Percentiles rank a stretch among this genome's conserved stretches.
These are phyloP conservation scores for Crocuta crocuta DNA, from an alignment of 2,113 vertebrate species.

Conservation along the genomic window DNA sequence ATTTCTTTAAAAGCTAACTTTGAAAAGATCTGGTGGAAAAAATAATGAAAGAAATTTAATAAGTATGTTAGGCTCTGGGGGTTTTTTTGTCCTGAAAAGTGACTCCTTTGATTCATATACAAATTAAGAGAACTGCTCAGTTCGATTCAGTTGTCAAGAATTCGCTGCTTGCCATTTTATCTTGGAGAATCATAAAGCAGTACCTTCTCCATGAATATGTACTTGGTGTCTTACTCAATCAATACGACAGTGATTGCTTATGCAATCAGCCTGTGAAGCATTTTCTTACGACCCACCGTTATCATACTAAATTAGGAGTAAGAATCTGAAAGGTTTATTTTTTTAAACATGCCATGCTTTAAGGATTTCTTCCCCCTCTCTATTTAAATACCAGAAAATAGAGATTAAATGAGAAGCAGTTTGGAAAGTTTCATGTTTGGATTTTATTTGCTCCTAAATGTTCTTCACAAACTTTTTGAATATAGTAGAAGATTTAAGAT, in stretches of 20 bases:
- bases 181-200: conserved; percentile 41
- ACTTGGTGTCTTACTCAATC: conserved; percentile 54
- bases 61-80: neutral
- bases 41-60: neutral
- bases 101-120: neutral
- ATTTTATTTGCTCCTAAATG: conserved; percentile 8
- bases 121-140: conserved; percentile 22
- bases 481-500: neutral
- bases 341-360: neutral
- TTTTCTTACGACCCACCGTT: neutral
- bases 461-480: neutral
- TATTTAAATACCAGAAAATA: conserved; percentile 26
- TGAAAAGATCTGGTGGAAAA: neutral
- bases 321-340: neutral
- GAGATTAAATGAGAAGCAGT: conserved; percentile 5
- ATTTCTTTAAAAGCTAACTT: neutral
- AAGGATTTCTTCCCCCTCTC: neutral
- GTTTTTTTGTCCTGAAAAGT: neutral
- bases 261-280: neutral
- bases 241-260: neutral
- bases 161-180: conserved; percentile 49
- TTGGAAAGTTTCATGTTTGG: neutral
- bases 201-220: conserved; percentile 22
- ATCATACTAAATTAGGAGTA: neutral
- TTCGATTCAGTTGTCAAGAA: conserved; percentile 44